Base-by-base conservation (phyloP, 1,140 invertebrate species). In the Pseudomyrmex cubaensis region DNA sequence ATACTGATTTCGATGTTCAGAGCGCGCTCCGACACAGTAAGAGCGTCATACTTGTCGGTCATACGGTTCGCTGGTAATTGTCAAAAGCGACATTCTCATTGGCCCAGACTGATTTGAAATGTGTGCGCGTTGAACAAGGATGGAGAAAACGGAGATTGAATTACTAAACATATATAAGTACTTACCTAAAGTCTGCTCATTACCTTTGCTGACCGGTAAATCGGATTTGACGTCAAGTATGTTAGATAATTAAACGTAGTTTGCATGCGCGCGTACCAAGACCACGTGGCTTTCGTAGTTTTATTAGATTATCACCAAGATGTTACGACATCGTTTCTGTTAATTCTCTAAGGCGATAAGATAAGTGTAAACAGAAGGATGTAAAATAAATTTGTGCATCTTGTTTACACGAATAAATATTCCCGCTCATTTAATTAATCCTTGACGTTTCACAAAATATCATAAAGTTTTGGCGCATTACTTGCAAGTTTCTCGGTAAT, bases 1-100 rank as follows among this genome's bases (percentile, higher is more conserved):
- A 74, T 64, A 78, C 56, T 74, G 84, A 85, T 82, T 85, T 59
- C 56, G 35, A 48, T 57, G 22, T 82, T 67, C 46, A 56, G 61
- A 63, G 56, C 13, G 22, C 35, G 44, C 3, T 25, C 7, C 3
- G 25, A 2, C 59, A 59, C 25, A 44, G 7, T 56, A n/a, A 54
- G 12, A 70, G 22, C 61, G 10, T 56, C 15, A 10, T 59, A 25
- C 44, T 54, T n/a, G 48, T 73, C 22, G 61, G 66, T 57, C 50
- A 44, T 57, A 74, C 20, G 62, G 62, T 74, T 85, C 56, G 48
- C 22, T 64, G 57, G 15, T 50, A 61, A 85, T 82, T 66, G n/a
- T n/a, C 8, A 44, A 66, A 82, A 70, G 78, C 59, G 12, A 5
- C 48, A 46, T 2, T 76, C 22, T 72, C n/a, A 50, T 25, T 50